Conservation (phyloP, 2,797 vertebrate species). For the Lagodon rhomboides region DNA sequence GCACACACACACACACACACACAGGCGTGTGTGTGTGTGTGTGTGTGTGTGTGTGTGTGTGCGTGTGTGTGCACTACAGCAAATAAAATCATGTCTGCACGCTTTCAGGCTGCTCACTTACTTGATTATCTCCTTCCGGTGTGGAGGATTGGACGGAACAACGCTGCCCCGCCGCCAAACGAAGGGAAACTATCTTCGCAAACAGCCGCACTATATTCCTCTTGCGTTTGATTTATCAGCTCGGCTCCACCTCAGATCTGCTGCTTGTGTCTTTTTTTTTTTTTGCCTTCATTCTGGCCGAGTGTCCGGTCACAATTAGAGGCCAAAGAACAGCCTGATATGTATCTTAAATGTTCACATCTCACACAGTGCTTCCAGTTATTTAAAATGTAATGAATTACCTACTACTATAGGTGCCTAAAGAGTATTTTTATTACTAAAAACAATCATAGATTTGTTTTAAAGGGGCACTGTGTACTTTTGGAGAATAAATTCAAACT, state of each 20-base stretch:
- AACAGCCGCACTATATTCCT: not conserved
- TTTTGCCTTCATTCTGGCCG: not conserved
- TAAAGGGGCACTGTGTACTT: too few relatives aligned
- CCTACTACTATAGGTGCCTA: too few relatives aligned
- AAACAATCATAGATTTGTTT: too few relatives aligned
- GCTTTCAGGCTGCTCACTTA: conserved; percentile 8
- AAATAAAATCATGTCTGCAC: conserved; percentile 16
- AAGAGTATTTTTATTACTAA: too few relatives aligned
- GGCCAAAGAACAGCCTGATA: not conserved
- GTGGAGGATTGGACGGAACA: not conserved
- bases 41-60: conserved; percentile 13
- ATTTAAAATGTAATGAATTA: not conserved
- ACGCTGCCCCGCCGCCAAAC: not conserved
- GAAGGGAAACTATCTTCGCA: conserved; percentile 1
- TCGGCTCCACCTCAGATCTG: not conserved
- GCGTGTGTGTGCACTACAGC: conserved; percentile 4
- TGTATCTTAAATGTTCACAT: not conserved
- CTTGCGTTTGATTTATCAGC: conserved; percentile 3
- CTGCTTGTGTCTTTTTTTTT: too few relatives aligned
- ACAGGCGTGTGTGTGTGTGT: conserved; percentile 14
- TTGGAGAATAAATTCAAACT: too few relatives aligned
- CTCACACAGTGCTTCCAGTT: not conserved
- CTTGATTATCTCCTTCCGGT: conserved; percentile 18
- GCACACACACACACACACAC: conserved; percentile 18
- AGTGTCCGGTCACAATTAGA: not conserved